Percentiles rank a stretch among this genome's conserved stretches.
phyloP scores from a whole-genome alignment of 2,113 vertebrate species.

The Copsychus sechellarum region DNA sequence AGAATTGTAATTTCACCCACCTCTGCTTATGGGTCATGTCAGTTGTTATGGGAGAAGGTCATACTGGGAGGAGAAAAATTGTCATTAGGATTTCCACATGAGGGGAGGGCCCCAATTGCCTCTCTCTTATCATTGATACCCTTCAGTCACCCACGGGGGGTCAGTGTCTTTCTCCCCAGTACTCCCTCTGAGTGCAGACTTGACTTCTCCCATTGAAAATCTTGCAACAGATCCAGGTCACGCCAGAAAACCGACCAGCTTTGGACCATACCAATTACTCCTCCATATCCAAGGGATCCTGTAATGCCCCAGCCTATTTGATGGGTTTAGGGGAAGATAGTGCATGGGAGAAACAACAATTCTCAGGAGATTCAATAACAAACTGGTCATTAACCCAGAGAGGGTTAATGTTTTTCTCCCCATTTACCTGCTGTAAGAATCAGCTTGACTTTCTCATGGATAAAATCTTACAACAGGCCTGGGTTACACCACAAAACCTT shows the following conservation, averaged over 20 bases:
- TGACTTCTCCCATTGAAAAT: background rate
- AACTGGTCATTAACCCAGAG: background rate
- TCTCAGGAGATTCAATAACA: background rate
- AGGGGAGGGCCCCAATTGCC: background rate
- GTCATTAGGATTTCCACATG: background rate
- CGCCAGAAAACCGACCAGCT: rapidly evolving
- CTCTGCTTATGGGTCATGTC: background rate
- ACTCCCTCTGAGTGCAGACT: background rate
- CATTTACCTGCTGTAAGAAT: background rate
- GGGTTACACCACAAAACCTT: background rate
- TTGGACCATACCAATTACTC: background rate
- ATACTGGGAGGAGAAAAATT: background rate
- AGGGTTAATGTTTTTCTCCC: background rate
- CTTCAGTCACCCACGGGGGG: background rate
- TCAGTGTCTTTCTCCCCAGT: background rate
- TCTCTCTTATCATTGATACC: background rate
- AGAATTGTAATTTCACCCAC: background rate
- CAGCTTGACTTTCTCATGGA: background rate
- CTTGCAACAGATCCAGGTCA: background rate
- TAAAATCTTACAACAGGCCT: background rate
- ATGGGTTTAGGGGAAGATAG: background rate
- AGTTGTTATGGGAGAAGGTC: background rate
- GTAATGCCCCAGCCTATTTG: rapidly evolving
- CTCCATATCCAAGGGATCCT: background rate
- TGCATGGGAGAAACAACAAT: background rate